phyloP scores from a whole-genome alignment of 2,888 invertebrate species.

The Germaria angustata region DNA sequence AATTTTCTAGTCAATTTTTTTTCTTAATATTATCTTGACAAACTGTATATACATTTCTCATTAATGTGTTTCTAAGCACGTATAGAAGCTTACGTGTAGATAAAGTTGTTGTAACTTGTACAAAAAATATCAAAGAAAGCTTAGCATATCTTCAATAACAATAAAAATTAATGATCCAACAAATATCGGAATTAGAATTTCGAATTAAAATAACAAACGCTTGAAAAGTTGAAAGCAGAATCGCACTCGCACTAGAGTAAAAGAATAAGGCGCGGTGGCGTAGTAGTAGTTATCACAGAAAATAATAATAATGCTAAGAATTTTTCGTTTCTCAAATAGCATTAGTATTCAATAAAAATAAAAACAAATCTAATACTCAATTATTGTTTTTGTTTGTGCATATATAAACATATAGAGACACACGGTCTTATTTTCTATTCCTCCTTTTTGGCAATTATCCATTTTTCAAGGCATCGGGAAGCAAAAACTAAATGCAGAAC shows the following conservation, averaged over 20 bases:
- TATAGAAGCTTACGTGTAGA: background rate
- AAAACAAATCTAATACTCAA: background rate
- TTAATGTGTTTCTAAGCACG: background rate
- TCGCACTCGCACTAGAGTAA: background rate
- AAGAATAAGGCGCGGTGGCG: conserved; percentile 1
- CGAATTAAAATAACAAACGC: conserved; percentile 34
- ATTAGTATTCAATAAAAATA: conserved; percentile 63
- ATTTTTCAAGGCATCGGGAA: conserved; percentile 43
- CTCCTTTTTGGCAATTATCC: conserved; percentile 63
- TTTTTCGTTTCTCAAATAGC: conserved; percentile 53
- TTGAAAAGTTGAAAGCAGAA: conserved; percentile 1
- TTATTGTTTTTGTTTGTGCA: background rate
- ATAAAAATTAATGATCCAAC: conserved; percentile 62
- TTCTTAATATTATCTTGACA: background rate
- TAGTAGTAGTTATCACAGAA: conserved; percentile 9
- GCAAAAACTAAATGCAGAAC: background rate
- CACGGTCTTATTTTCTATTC: background rate
- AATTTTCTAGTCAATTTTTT: too few species aligned
- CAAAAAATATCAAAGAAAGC: conserved; percentile 28
- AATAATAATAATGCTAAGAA: conserved; percentile 50
- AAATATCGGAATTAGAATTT: conserved; percentile 52
- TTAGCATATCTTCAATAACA: conserved; percentile 47
- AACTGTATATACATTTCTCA: background rate
- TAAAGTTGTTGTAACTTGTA: background rate
- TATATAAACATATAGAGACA: background rate